Evolutionary conservation across 2,888 invertebrate species (phyloP).

Genomic region (Lochmaea crataegi): DNA sequence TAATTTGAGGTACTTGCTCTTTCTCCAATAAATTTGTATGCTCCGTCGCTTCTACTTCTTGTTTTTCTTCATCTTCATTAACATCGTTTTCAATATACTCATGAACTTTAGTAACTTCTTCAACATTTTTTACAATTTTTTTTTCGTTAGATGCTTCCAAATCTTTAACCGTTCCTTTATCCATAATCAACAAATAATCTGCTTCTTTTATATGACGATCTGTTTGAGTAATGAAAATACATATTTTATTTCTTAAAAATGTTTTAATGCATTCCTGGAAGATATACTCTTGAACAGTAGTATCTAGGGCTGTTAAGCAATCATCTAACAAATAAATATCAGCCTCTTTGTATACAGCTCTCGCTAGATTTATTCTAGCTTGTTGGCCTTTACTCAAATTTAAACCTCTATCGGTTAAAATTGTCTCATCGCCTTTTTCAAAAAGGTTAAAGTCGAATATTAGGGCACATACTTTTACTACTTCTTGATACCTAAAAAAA

Average conservation of each 20-base stretch:
- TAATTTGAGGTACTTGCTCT: conserved; percentile 44
- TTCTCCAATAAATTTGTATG: conserved; percentile 36
- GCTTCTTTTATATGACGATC: conserved; percentile 71
- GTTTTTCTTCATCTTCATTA: conserved; percentile 59
- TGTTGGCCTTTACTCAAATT: conserved; percentile 84
- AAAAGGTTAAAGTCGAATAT: conserved; percentile 77
- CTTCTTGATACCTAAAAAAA: conserved; percentile 46
- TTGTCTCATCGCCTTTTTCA: conserved; percentile 80
- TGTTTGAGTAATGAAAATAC: conserved; percentile 81
- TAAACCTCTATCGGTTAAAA: conserved; percentile 81
- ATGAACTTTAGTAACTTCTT: conserved; percentile 51
- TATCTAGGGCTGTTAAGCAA: conserved; percentile 88
- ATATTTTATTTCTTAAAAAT: conserved; percentile 73
- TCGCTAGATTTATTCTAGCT: conserved; percentile 85
- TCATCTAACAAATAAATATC: conserved; percentile 89
- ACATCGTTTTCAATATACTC: conserved; percentile 46
- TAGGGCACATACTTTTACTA: conserved; percentile 74
- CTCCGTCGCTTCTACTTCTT: conserved; percentile 45
- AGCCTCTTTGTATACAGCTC: conserved; percentile 84
- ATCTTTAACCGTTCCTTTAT: conserved; percentile 68
- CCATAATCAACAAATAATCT: conserved; percentile 51
- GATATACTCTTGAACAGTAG: conserved; percentile 84
- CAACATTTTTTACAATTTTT: conserved; percentile 77
- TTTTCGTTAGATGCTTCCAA: conserved; percentile 73
- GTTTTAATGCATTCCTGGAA: conserved; percentile 80